phyloP scores from a whole-genome alignment of 2,113 vertebrate genomes.

The Mobula hypostoma region DNA sequence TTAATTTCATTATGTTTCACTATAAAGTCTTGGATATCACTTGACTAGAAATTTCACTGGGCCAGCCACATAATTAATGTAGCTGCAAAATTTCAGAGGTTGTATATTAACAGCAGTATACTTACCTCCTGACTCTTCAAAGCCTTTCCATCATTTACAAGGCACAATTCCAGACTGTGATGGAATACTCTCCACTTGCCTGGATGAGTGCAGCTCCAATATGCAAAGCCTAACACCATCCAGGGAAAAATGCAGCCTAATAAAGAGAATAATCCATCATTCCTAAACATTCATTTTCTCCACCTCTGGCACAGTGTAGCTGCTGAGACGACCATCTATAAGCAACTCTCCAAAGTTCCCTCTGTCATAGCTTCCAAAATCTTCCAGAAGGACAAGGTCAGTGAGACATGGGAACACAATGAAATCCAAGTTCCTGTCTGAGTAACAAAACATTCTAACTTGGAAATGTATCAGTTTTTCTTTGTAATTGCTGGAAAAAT shows the following conservation, averaged over 20 bases:
- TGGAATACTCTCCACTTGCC: neutral
- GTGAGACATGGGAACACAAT: neutral
- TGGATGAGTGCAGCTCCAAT: neutral
- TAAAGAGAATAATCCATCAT: neutral
- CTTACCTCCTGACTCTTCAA: too few relatives aligned
- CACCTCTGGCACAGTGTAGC: too few relatives aligned
- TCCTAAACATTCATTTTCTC: neutral
- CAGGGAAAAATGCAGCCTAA: neutral
- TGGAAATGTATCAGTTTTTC: neutral
- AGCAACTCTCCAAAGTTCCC: too few relatives aligned
- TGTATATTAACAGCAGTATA: neutral
- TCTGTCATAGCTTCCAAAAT: too few relatives aligned
- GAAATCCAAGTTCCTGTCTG: neutral
- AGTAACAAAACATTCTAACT: neutral
- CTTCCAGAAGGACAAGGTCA: neutral
- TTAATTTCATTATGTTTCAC: neutral
- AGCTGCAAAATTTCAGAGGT: neutral
- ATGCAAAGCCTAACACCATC: neutral
- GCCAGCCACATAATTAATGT: neutral
- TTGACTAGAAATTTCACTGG: neutral
- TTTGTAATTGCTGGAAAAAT: neutral
- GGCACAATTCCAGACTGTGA: too few relatives aligned
- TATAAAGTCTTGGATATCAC: neutral
- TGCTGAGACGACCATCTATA: too few relatives aligned
- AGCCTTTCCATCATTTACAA: too few relatives aligned